phyloP scores from a whole-genome alignment of 35 echinoderm and acorn worm genomes.

The Ophiothrix spiculata region DNA sequence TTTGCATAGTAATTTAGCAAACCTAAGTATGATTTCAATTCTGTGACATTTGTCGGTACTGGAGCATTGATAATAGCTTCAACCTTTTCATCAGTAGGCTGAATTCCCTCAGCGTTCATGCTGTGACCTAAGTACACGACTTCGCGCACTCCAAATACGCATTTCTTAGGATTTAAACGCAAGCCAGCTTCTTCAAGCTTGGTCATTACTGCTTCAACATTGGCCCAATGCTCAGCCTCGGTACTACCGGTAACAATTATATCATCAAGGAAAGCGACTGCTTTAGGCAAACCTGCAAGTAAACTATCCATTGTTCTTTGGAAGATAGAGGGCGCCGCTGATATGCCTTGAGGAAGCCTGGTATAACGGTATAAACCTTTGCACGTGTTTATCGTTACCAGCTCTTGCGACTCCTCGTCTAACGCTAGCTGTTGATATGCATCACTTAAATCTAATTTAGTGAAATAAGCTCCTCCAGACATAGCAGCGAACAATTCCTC shows the following conservation, averaged over 20 bases:
- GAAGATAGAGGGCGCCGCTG: slow-evolving; percentile 38
- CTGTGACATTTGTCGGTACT: slow-evolving; percentile 23
- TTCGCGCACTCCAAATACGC: slow-evolving; percentile 22
- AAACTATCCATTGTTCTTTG: slow-evolving; percentile 42
- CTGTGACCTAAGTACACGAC: slow-evolving; percentile 54
- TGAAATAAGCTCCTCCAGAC: slow-evolving; percentile 27
- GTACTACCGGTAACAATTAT: slow-evolving; percentile 41
- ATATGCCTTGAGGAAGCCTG: slow-evolving; percentile 24
- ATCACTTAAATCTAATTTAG: slow-evolving; percentile 20
- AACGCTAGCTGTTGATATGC: slow-evolving; percentile 34
- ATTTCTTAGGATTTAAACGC: slow-evolving; percentile 57
- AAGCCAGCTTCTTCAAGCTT: slow-evolving; percentile 36
- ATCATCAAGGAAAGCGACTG: slow-evolving; percentile 45
- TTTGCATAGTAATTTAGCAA: slow-evolving; percentile 55
- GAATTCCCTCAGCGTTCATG: slow-evolving; percentile 39
- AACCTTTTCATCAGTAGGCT: slow-evolving; percentile 53
- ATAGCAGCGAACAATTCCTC: slow-evolving; percentile 31
- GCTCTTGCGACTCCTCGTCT: slow-evolving; percentile 6
- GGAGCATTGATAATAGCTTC: slow-evolving; percentile 47
- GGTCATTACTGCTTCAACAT: slow-evolving; percentile 31
- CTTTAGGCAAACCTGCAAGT: slow-evolving; percentile 39
- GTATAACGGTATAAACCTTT: slow-evolving; percentile 42
- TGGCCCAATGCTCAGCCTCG: slow-evolving; percentile 25
- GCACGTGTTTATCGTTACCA: slow-evolving; percentile 60
- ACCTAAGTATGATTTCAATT: slow-evolving; percentile 46